These are phyloP conservation scores for Pseudochaenichthys georgianus DNA, from an alignment of 2,797 vertebrate genomes.

Conservation along the genomic window DNA sequence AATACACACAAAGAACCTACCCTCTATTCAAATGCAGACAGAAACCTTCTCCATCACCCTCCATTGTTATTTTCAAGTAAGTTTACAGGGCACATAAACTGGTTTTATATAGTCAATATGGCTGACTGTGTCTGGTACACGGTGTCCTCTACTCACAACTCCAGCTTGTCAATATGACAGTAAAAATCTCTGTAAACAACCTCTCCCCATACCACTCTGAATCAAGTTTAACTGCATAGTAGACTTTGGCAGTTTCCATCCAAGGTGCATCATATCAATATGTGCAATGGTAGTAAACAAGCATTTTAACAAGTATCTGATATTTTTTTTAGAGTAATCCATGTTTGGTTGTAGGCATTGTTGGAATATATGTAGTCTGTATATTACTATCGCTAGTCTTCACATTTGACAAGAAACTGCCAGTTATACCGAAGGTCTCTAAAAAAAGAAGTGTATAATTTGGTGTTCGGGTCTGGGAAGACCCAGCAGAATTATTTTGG, in stretches of 20 bases:
- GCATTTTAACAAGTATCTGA: not conserved
- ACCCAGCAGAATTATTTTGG: too few relatives aligned
- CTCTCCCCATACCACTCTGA: constrained; percentile 38
- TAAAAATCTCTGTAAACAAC: constrained; percentile 66
- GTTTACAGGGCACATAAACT: constrained; percentile 74
- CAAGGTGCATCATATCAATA: constrained; percentile 14
- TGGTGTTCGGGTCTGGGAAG: too few relatives aligned
- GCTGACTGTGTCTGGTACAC: constrained; percentile 65
- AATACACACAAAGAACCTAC: constrained; percentile 22
- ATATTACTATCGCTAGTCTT: not conserved
- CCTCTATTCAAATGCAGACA: constrained; percentile 53
- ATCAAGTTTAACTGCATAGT: constrained; percentile 44
- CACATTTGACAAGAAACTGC: not conserved
- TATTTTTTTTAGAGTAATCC: not conserved
- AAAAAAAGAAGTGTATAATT: too few relatives aligned
- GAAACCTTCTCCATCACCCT: constrained; percentile 42
- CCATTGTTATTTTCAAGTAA: constrained; percentile 66
- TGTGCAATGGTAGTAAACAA: not conserved
- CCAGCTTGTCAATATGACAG: constrained; percentile 63
- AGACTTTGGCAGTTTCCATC: constrained; percentile 6
- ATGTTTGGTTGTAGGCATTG: constrained; percentile 7
- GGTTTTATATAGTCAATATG: constrained; percentile 73
- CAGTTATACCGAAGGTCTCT: not conserved
- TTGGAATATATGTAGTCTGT: not conserved
- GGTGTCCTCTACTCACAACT: constrained; percentile 60